Evolutionary conservation across 2,113 vertebrate species (phyloP), one percentile per base, ranked within the genome.

Genomic region (Machaerirhynchus nigripectus): DNA sequence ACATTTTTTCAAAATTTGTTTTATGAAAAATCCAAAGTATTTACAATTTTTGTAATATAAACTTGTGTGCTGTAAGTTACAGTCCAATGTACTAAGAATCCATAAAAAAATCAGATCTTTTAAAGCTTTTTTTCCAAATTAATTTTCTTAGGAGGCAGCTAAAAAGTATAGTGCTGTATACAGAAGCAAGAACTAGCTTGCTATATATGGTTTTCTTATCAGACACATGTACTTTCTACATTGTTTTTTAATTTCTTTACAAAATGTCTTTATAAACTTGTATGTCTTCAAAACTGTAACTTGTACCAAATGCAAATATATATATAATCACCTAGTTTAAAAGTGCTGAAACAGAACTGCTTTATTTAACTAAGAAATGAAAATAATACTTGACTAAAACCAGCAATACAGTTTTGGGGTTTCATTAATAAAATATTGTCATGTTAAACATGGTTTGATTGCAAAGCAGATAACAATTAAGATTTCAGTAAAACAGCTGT

Each of bases 111-210:
- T 40, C 49, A 71, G 28, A 53, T 71, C 10, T 53, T 71, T 71
- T 53, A 71, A 53, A 71, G 21, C 21, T 40, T 39, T 71, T 28
- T 40, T 71, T 40, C 40, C 20, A 71, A 71, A 53, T 39, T 71
- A 52, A 53, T 71, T 53, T 71, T 52, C 37, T 71, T 53, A 71
- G 47, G 68, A 70, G 68, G 27, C 47, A 70, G 35, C 35, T 37
- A 31, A 50, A 70, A 69, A 39, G 71, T 93, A 95, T 91, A 97
- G 79, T 93, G 96, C 95, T 97, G 96, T 96, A 94, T 97, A 98
- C 90, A 98, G 57, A 98, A 98, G 97, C 98, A 99, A 99, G 99
- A 99, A 98, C 99, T 99, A 99, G 99, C 99, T 99, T 98, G 99
- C 99, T 98, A 96, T 94, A 97, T 57, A 93, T 16, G 64, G 31